Evolutionary conservation across 2,113 vertebrate genomes (phyloP).

Genomic region (Brienomyrus longianalis): DNA sequence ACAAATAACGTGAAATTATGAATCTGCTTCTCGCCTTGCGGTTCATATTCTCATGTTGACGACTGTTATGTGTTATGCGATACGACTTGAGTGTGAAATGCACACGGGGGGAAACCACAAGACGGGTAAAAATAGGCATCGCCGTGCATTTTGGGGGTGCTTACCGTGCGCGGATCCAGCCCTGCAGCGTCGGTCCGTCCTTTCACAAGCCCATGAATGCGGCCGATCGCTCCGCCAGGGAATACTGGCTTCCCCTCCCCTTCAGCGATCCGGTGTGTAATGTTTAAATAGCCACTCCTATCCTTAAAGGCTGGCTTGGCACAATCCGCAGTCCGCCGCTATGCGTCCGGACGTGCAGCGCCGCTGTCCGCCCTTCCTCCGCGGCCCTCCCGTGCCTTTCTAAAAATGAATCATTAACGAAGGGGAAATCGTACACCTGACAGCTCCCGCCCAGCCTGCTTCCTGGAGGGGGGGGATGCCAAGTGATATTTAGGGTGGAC

Average conservation of each 20-base stretch:
- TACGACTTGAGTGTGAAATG: neutral
- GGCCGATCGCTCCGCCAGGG: slow-evolving; percentile 21
- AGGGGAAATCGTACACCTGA: slow-evolving; percentile 9
- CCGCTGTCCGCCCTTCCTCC: slow-evolving; percentile 8
- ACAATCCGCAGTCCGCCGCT: slow-evolving; percentile 48
- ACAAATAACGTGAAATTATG: neutral
- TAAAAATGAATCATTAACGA: slow-evolving; percentile 8
- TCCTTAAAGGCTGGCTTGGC: slow-evolving; percentile 39
- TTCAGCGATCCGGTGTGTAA: slow-evolving; percentile 19
- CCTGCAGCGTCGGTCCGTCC: slow-evolving; percentile 33
- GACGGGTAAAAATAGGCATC: neutral
- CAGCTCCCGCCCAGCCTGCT: neutral
- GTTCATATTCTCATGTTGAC: neutral
- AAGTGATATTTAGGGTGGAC: neutral
- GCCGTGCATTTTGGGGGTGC: neutral
- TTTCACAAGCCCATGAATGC: slow-evolving; percentile 41
- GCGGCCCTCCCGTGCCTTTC: slow-evolving; percentile 8
- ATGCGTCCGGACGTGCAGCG: slow-evolving; percentile 14
- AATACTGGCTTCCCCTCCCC: neutral
- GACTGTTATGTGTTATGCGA: neutral
- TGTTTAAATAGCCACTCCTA: slow-evolving; percentile 51
- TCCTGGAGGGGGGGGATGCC: neutral
- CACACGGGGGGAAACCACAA: neutral
- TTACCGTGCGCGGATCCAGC: slow-evolving; percentile 42
- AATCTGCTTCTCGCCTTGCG: neutral